Percentiles rank a stretch among this genome's conserved stretches.
Conservation (phyloP, 2,888 invertebrate species). For the Drosophila bunnanda region DNA sequence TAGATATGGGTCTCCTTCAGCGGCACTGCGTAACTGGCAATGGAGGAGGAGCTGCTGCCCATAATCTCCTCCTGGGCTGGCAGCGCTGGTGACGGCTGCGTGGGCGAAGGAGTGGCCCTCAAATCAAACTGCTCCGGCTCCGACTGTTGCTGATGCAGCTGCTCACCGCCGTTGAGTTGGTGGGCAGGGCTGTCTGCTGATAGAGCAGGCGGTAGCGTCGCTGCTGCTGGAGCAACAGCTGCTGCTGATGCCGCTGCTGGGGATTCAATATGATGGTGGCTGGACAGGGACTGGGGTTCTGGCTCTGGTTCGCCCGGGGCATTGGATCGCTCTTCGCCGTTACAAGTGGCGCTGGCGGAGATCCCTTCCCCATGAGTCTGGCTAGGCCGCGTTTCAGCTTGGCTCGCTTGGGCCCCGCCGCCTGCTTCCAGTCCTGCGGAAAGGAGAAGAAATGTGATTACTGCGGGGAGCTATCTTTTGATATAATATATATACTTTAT, state of each 20-base stretch:
- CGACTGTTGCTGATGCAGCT: conserved; percentile 51
- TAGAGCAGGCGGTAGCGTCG: conserved; percentile 74
- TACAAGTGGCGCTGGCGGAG: conserved; percentile 34
- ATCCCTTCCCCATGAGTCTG: conserved; percentile 68
- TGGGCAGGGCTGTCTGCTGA: conserved; percentile 77
- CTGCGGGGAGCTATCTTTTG: conserved; percentile 2
- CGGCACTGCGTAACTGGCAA: conserved; percentile 80
- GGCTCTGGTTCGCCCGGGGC: conserved; percentile 20
- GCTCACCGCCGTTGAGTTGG: conserved; percentile 63
- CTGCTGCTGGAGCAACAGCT: conserved; percentile 73
- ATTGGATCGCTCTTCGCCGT: conserved; percentile 27
- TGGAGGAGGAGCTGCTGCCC: conserved; percentile 29
- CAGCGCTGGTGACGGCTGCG: conserved; percentile 5
- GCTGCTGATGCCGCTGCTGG: conserved; percentile 73
- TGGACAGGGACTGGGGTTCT: conserved; percentile 29
- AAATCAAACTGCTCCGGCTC: conserved; percentile 69
- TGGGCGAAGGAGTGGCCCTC: conserved; percentile 50
- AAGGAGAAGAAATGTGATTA: not conserved
- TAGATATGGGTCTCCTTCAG: conserved; percentile 85
- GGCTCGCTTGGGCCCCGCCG: conserved; percentile 73
- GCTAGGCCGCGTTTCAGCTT: conserved; percentile 81
- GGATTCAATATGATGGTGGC: conserved; percentile 51
- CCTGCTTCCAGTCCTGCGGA: conserved; percentile 38
- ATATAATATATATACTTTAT: not conserved
- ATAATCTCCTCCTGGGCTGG: conserved; percentile 48